These are phyloP conservation scores for Drosophila ohnishii DNA, from an alignment of 1,140 invertebrate species.

Conservation along the genomic window DNA sequence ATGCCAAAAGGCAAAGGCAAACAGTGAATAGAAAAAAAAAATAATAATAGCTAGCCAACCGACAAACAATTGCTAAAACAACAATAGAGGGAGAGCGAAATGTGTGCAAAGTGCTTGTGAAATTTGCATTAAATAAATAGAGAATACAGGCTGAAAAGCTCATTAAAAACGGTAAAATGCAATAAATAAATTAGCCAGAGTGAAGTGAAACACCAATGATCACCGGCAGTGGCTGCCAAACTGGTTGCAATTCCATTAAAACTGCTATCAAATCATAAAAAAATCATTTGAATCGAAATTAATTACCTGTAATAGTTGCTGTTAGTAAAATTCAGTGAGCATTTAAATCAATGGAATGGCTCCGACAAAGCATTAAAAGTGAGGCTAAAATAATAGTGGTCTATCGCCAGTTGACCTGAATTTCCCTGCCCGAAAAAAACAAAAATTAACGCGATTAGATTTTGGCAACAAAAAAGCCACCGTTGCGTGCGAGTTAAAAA, in stretches of 20 bases:
- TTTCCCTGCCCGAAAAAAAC: slow-evolving; percentile 6
- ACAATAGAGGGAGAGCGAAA: slow-evolving; percentile 54
- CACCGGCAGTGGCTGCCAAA: slow-evolving; percentile 1
- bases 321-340: not conserved
- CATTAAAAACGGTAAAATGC: slow-evolving; percentile 21
- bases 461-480: slow-evolving; percentile 26
- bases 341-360: not conserved
- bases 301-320: not conserved
- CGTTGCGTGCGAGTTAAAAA: slow-evolving; percentile 22
- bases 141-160: slow-evolving; percentile 4
- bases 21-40: slow-evolving; percentile 5
- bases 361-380: not conserved
- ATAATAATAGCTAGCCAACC: slow-evolving; percentile 27
- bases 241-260: not conserved
- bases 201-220: slow-evolving; percentile 7
- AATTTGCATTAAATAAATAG: slow-evolving; percentile 42
- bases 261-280: not conserved
- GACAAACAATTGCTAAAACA: slow-evolving; percentile 49
- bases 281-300: not conserved
- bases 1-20: slow-evolving; percentile 17
- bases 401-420: slow-evolving; percentile 27
- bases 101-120: slow-evolving; percentile 21
- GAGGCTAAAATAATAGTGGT: slow-evolving; percentile 3
- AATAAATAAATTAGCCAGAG: slow-evolving; percentile 3
- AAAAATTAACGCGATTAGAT: slow-evolving; percentile 51